These are phyloP conservation scores for Lepidothrix coronata DNA, from an alignment of 2,113 vertebrate genomes.

Conservation along the genomic window DNA sequence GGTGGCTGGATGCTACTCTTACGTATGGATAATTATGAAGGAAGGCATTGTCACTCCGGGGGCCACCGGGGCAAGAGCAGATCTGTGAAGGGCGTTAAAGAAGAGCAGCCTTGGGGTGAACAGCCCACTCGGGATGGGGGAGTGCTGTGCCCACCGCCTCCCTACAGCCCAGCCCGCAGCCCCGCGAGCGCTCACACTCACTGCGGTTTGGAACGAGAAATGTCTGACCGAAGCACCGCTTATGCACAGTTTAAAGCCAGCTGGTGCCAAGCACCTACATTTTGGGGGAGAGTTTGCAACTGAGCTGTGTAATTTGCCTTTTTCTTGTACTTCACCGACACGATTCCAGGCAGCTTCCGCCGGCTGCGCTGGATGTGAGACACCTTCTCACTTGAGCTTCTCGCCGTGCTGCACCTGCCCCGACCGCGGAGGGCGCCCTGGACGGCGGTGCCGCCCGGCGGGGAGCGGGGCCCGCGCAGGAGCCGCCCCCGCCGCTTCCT, in stretches of 20 bases:
- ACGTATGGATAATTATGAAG: accelerated
- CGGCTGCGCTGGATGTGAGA: background rate
- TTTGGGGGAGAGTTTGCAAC: background rate
- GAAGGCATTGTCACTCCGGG: background rate
- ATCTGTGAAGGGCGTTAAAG: accelerated
- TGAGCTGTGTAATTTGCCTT: accelerated
- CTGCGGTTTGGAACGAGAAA: background rate
- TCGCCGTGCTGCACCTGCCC: background rate
- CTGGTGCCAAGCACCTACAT: background rate
- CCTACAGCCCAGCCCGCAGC: background rate
- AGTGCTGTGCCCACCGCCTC: background rate
- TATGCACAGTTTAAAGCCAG: background rate
- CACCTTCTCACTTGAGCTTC: background rate
- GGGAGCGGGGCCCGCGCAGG: too few species aligned
- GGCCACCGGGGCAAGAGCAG: background rate
- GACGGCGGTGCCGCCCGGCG: background rate
- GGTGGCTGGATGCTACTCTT: background rate
- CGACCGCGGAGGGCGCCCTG: accelerated
- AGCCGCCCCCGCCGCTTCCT: background rate
- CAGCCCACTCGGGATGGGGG: accelerated
- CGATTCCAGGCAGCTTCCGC: background rate
- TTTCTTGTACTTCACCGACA: background rate
- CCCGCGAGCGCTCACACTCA: accelerated
- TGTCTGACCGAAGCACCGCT: background rate
- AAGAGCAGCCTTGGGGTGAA: background rate